A percentile compares a stretch with the other conserved stretches of the same genome.
Conservation (phyloP, 2,797 vertebrate species). For the Gymnothorax reevesii region DNA sequence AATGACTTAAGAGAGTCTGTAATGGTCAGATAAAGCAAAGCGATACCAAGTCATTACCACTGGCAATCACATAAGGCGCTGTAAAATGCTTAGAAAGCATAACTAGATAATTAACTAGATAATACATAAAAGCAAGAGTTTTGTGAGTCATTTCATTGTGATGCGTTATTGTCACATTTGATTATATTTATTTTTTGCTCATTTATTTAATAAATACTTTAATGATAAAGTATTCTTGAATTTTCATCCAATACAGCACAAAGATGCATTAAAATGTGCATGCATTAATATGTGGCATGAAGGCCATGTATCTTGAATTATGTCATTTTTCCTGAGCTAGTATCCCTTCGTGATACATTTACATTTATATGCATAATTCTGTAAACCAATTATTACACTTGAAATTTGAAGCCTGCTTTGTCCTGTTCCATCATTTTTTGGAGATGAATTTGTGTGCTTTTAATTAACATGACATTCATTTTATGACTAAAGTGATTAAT, state of each 20-base stretch:
- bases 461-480: slow-evolving; percentile 25
- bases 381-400: background rate
- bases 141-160: background rate
- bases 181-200: background rate
- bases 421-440: background rate
- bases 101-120: too few species aligned
- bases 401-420: background rate
- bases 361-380: background rate
- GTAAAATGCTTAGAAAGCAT: background rate
- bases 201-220: background rate
- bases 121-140: background rate
- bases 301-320: background rate
- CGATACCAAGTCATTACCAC: background rate
- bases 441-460: background rate
- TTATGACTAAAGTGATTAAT: slow-evolving; percentile 6
- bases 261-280: background rate
- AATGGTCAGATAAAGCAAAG: background rate
- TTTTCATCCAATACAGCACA: too few species aligned
- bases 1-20: background rate
- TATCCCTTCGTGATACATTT: background rate
- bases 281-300: background rate
- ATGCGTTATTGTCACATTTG: background rate
- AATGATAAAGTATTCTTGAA: too few species aligned
- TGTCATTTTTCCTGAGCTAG: background rate
- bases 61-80: background rate